These are phyloP conservation scores for Bombus sibiricus DNA, from an alignment of 1,140 invertebrate species.

Conservation along the genomic window DNA sequence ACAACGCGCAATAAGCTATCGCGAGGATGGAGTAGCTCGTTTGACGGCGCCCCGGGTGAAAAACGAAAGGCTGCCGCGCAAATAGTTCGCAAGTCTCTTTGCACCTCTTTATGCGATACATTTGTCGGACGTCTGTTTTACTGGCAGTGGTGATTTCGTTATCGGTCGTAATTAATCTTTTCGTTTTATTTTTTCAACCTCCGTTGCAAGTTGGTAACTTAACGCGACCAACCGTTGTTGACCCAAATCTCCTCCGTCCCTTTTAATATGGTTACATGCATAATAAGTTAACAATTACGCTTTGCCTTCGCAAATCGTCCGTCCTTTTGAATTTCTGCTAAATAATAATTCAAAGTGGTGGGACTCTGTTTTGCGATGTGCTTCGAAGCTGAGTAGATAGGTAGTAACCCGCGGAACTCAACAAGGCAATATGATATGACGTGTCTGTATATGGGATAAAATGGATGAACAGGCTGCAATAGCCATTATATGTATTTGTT, in stretches of 20 bases:
- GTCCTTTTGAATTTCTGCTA: background rate
- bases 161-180: background rate
- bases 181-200: background rate
- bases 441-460: slow-evolving; percentile 3
- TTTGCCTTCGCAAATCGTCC: background rate
- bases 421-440: slow-evolving; percentile 2
- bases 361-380: background rate
- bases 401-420: background rate
- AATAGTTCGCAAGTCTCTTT: background rate
- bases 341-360: background rate
- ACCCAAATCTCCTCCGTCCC: no score
- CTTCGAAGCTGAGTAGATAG: slow-evolving; percentile 4
- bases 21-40: background rate
- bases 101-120: slow-evolving; percentile 1
- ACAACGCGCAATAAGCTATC: slow-evolving; percentile 29
- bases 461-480: slow-evolving; percentile 15
- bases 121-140: background rate
- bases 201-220: background rate
- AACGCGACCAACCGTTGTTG: background rate
- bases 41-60: background rate
- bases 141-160: background rate
- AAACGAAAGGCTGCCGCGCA: background rate
- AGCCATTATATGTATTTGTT: slow-evolving; percentile 32
- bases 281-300: background rate
- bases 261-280: background rate